phyloP scores from a whole-genome alignment of 1,140 invertebrate species.

The Achatina immaculata region DNA sequence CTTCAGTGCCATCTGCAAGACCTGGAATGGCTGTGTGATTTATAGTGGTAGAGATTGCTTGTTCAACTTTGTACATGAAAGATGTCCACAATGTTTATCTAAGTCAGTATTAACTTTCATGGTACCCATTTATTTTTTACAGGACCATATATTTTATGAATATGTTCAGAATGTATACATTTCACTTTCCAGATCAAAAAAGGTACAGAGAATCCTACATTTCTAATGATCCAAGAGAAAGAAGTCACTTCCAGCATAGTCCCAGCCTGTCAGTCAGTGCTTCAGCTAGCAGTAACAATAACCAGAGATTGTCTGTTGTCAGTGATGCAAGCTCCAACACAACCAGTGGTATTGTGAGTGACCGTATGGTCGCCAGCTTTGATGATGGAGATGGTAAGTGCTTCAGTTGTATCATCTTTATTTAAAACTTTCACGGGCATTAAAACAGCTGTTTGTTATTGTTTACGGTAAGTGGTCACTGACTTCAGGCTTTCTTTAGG shows the following conservation, averaged over 20 bases:
- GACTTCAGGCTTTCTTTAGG: too few species aligned
- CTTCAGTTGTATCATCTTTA: too few species aligned
- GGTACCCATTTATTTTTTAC: too few species aligned
- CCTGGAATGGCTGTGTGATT: too few species aligned
- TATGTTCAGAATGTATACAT: too few species aligned
- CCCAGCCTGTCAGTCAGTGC: conserved; percentile 53
- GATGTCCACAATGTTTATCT: too few species aligned
- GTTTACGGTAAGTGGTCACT: too few species aligned
- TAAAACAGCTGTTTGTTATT: background rate
- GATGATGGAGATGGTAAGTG: conserved; percentile 81
- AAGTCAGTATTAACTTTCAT: too few species aligned
- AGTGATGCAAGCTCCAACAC: conserved; percentile 93
- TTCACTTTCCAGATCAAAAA: conserved; percentile 64
- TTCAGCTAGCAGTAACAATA: conserved; percentile 41
- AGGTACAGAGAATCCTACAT: conserved; percentile 72
- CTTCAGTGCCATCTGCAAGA: too few species aligned
- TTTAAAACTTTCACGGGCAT: background rate
- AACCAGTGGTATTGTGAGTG: conserved; percentile 94
- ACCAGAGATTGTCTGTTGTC: conserved; percentile 80
- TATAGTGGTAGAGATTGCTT: too few species aligned
- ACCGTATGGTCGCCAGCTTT: conserved; percentile 88
- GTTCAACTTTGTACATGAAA: too few species aligned
- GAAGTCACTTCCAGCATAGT: conserved; percentile 47
- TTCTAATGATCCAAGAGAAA: conserved; percentile 66
- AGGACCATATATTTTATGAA: too few species aligned